A percentile compares a stretch with the other conserved stretches of the same genome.
These are phyloP conservation scores for Phyllopteryx taeniolatus DNA, from an alignment of 2,113 vertebrate genomes.

Conservation along the genomic window DNA sequence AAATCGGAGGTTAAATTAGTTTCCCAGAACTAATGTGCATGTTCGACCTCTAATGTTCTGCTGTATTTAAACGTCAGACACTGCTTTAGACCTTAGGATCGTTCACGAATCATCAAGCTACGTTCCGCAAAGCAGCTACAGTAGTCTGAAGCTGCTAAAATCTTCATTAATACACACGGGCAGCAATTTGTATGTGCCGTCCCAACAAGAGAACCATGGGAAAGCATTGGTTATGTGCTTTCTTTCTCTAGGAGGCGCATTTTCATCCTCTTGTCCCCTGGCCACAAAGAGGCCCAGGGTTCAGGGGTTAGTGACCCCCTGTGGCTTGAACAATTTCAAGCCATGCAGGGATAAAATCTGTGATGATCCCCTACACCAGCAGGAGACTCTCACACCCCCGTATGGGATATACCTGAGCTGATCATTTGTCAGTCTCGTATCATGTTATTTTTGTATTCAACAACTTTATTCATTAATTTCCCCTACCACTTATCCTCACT, in stretches of 20 bases:
- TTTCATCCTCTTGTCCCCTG: slow-evolving; percentile 30
- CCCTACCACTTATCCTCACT: too few relatives aligned
- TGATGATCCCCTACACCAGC: slow-evolving; percentile 53
- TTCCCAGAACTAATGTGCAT: neutral
- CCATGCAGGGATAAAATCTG: slow-evolving; percentile 42
- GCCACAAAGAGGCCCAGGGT: slow-evolving; percentile 16
- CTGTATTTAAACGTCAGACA: slow-evolving; percentile 4
- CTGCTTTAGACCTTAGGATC: slow-evolving; percentile 13
- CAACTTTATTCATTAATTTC: neutral
- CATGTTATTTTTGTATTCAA: neutral
- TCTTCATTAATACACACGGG: slow-evolving; percentile 32
- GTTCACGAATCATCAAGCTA: slow-evolving; percentile 11
- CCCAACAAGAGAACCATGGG: slow-evolving; percentile 20
- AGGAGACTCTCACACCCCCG: slow-evolving; percentile 17
- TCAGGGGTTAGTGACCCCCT: slow-evolving; percentile 38
- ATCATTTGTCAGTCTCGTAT: slow-evolving; percentile 17
- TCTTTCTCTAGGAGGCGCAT: slow-evolving; percentile 41
- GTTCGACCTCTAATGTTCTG: neutral
- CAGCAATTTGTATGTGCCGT: slow-evolving; percentile 24
- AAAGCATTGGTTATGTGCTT: slow-evolving; percentile 28
- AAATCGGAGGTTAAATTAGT: neutral
- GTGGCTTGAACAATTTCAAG: slow-evolving; percentile 38
- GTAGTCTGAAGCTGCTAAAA: slow-evolving; percentile 20
- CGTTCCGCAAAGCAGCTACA: slow-evolving; percentile 15
- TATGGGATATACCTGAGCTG: slow-evolving; percentile 25